Evolutionary conservation across 2,113 vertebrate genomes (phyloP), one percentile per base, ranked within the genome.

Genomic region (Pycnonotus jocosus): DNA sequence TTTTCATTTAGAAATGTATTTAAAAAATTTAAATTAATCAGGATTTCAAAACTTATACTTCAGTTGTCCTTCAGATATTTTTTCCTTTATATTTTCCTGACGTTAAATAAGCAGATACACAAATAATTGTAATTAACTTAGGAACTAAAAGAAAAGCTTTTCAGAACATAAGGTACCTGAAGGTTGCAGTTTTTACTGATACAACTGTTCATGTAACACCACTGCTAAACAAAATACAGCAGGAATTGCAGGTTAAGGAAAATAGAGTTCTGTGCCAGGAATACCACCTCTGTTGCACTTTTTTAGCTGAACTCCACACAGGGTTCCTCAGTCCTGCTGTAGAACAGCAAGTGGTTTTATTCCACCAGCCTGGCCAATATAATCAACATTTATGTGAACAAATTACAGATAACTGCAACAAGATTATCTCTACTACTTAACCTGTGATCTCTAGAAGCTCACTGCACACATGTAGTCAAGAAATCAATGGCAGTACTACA

Each of bases 361-460:
- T 81, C 56, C 68, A 81, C 47, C 51, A 90, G 47, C 45, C 58
- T 61, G 79, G 82, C 60, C 92, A 88, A 81, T 73, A 71, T 78
- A 90, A 88, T 88, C 86, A 88, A 80, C 76, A 20, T 83, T 77
- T 82, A 69, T 76, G 66, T 73, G 90, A 90, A 83, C 71, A 88
- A 92, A 93, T 94, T 86, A 70, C n/a, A 78, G 71, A 31, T 92
- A 92, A 83, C 56, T 86, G 60, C 82, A 73, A 42, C 38, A 73
- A 86, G 76, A 92, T 92, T 92, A 74, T 93, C 79, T 95, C 27
- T 66, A 0, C 48, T 92, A 57, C 78, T 92, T 86, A 80, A 88
- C 83, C 79, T 93, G 80, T 81, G 82, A 88, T 88, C 86, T 95
- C 38, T 15, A 31, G 72, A 78, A 88, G 47, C 58, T 88, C 37